phyloP scores from a whole-genome alignment of 2,888 invertebrate species.

The Rhimphoctona megacephalus region DNA sequence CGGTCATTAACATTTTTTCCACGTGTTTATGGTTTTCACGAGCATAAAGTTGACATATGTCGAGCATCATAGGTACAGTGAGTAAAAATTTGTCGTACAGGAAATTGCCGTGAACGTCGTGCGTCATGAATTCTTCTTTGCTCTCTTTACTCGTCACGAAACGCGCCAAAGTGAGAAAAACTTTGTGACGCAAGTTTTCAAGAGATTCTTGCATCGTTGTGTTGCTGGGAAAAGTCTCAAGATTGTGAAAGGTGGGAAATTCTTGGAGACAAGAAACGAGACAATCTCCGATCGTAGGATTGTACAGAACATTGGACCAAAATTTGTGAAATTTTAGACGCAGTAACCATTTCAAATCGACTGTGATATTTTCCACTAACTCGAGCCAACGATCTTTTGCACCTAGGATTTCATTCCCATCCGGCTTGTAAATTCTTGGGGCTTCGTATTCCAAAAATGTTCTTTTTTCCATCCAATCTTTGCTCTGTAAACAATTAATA shows the following conservation, averaged over 20 bases:
- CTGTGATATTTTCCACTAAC: slow-evolving; percentile 87
- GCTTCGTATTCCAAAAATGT: slow-evolving; percentile 87
- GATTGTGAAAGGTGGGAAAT: slow-evolving; percentile 89
- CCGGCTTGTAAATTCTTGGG: slow-evolving; percentile 85
- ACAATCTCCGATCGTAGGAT: slow-evolving; percentile 88
- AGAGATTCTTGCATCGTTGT: slow-evolving; percentile 87
- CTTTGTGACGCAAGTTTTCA: slow-evolving; percentile 86
- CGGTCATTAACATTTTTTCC: slow-evolving; percentile 87
- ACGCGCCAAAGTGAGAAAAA: slow-evolving; percentile 91
- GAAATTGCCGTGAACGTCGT: slow-evolving; percentile 88
- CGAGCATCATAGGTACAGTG: slow-evolving; percentile 93
- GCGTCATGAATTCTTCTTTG: slow-evolving; percentile 87
- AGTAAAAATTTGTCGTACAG: slow-evolving; percentile 93
- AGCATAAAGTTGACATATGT: slow-evolving; percentile 91
- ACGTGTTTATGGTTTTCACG: slow-evolving; percentile 88
- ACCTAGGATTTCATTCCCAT: slow-evolving; percentile 86
- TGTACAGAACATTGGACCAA: slow-evolving; percentile 90
- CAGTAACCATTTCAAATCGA: slow-evolving; percentile 90
- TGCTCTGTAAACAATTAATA: slow-evolving; percentile 84
- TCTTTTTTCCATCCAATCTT: slow-evolving; percentile 87
- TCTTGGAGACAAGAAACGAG: slow-evolving; percentile 91
- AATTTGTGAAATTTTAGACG: slow-evolving; percentile 90
- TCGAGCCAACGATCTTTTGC: slow-evolving; percentile 89
- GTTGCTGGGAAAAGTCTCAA: slow-evolving; percentile 83
- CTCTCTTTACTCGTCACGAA: slow-evolving; percentile 91